Conservation (phyloP, 2,113 vertebrate genomes). For the Furnarius figulus region DNA sequence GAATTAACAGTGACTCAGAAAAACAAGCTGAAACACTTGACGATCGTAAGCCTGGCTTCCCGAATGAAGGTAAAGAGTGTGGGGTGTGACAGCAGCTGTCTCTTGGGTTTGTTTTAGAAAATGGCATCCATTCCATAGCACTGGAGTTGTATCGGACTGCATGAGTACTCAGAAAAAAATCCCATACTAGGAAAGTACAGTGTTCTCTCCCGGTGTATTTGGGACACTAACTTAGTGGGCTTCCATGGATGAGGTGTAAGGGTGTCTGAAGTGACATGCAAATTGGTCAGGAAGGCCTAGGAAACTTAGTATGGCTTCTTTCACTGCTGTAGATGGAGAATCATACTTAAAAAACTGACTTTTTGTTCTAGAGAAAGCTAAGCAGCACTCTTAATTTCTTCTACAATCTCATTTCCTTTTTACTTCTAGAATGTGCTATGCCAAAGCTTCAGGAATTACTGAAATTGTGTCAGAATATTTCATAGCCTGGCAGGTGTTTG, state of each 20-base stretch:
- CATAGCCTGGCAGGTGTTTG: not conserved
- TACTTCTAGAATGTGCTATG: not conserved
- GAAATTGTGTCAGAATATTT: not conserved
- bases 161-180: not conserved
- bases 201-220: not conserved
- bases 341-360: not conserved
- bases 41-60: slow-evolving; percentile 84
- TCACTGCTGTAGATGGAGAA: not conserved
- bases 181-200: not conserved
- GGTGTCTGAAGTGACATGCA: not conserved
- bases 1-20: slow-evolving; percentile 81
- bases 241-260: not conserved
- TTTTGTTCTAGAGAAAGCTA: not conserved
- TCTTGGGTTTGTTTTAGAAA: not conserved
- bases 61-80: slow-evolving; percentile 79
- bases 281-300: not conserved
- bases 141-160: not conserved
- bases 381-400: not conserved
- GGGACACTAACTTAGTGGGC: not conserved
- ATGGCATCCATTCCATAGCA: not conserved
- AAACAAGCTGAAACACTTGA: slow-evolving; percentile 86
- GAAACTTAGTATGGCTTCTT: not conserved
- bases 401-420: not conserved
- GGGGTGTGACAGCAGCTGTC: not conserved
- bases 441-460: not conserved